Percentiles rank a stretch among this genome's conserved stretches.
Evolutionary conservation across 1,140 invertebrate species (phyloP).

Genomic region (Caenorhabditis tropicalis): DNA sequence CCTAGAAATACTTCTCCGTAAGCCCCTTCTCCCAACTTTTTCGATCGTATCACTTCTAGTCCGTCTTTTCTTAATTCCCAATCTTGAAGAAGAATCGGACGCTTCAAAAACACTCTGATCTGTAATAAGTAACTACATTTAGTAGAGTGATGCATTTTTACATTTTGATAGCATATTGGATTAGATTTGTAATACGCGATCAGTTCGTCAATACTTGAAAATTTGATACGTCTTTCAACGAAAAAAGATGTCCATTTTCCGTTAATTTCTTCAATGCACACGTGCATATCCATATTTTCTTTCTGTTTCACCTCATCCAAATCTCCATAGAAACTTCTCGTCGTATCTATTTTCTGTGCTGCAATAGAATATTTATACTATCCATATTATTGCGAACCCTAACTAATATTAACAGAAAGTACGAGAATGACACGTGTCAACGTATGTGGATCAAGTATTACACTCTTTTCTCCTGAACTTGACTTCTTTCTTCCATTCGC

Average conservation of each 20-base stretch:
- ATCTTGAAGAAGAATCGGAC: not conserved
- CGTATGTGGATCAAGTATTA: not conserved
- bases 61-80: not conserved
- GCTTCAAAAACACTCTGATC: not conserved
- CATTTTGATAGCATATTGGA: conserved; percentile 18
- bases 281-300: conserved; percentile 27
- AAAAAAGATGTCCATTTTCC: not conserved
- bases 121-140: not conserved
- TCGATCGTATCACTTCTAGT: not conserved
- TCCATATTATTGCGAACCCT: not conserved
- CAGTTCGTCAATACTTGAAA: not conserved
- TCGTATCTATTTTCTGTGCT: not conserved
- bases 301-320: conserved; percentile 24
- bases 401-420: conserved; percentile 23
- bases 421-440: conserved; percentile 10
- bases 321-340: conserved; percentile 19
- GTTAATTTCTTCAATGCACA: not conserved
- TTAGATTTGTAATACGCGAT: not conserved
- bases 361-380: not conserved
- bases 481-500: not conserved
- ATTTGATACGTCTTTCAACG: not conserved
- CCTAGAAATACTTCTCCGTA: not conserved
- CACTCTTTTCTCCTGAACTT: not conserved
- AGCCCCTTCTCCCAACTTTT: conserved; percentile 14
- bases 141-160: not conserved